Percentiles rank a stretch among this genome's conserved stretches.
These are phyloP conservation scores for Urophycis tenuis DNA, from an alignment of 2,797 vertebrate species.

Conservation along the genomic window DNA sequence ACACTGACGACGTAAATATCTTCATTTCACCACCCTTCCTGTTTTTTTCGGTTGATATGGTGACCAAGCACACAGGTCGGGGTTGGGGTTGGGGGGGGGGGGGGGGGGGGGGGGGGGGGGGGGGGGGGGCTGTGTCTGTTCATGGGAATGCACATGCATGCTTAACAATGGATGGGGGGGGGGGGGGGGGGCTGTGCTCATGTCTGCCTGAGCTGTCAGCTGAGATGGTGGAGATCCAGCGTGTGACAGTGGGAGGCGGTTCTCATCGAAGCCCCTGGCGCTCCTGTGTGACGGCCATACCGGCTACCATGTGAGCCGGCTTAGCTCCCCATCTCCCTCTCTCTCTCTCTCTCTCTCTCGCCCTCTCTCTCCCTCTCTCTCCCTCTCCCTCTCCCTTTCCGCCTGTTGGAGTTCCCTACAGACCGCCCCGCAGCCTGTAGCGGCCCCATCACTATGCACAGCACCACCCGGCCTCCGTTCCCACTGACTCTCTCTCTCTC, in stretches of 20 bases:
- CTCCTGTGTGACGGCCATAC: conserved; percentile 31
- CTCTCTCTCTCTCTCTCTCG: not conserved
- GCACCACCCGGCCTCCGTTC: conserved; percentile 20
- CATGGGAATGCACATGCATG: not conserved
- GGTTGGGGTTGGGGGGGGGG: conserved; percentile 4
- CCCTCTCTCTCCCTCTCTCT: conserved; percentile 8
- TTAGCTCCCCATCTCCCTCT: conserved; percentile 46
- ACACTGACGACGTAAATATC: conserved; percentile 12
- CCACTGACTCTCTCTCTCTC: conserved; percentile 9
- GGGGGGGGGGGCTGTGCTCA: not conserved
- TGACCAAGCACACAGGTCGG: not conserved
- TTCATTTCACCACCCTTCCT: conserved; percentile 34
- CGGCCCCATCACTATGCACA: conserved; percentile 11
- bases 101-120: conserved; percentile 17
- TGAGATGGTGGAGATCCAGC: conserved; percentile 31
- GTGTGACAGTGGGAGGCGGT: conserved; percentile 17
- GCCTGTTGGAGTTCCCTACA: conserved; percentile 39
- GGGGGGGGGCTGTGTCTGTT: conserved; percentile 31
- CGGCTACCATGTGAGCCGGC: conserved; percentile 64
- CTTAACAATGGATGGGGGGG: not conserved
- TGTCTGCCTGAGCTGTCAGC: conserved; percentile 35
- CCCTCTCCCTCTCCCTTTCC: not conserved
- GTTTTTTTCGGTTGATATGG: conserved; percentile 16
- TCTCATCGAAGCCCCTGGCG: conserved; percentile 21
- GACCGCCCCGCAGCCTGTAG: conserved; percentile 18